These are phyloP conservation scores for Pristionchus entomophagus DNA, from an alignment of 2,888 invertebrate genomes.

Conservation along the genomic window DNA sequence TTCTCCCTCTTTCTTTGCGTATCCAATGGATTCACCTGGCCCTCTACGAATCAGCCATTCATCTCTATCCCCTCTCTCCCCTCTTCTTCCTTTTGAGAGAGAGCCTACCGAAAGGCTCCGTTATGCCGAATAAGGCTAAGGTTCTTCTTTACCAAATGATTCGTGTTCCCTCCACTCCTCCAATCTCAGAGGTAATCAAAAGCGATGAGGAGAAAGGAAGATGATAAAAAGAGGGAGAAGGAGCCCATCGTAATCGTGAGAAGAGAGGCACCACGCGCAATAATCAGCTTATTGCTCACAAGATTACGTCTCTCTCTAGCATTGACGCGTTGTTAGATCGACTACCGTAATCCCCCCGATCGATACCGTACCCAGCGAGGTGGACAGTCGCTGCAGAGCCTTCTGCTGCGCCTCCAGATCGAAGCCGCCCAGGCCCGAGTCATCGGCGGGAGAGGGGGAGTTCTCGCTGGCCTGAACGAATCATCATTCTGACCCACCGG, in stretches of 20 bases:
- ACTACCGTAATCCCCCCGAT: constrained; percentile 14
- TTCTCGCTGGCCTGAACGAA: constrained; percentile 38
- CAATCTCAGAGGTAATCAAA: constrained; percentile 19
- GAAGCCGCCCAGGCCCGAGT: constrained; percentile 53
- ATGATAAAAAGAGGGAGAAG: not conserved
- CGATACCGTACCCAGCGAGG: constrained; percentile 34
- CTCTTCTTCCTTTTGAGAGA: not conserved
- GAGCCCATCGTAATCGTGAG: constrained; percentile 9
- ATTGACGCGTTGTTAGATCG: not conserved
- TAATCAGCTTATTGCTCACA: constrained; percentile 42
- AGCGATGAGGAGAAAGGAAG: not conserved
- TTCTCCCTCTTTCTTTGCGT: constrained; percentile 25
- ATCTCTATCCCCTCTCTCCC: not conserved
- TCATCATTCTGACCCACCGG: not conserved
- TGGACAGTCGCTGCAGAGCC: constrained; percentile 66
- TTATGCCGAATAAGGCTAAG: too few species aligned
- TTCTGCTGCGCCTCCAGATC: constrained; percentile 70
- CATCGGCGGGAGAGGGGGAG: constrained; percentile 53
- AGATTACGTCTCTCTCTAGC: constrained; percentile 30
- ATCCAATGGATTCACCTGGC: constrained; percentile 36
- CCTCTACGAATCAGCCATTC: not conserved
- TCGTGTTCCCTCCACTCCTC: too few species aligned
- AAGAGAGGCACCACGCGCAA: constrained; percentile 37
- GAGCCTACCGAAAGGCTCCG: constrained; percentile 5
- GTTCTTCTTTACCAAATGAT: not conserved